Percentiles rank a stretch among this genome's conserved stretches.
phyloP scores from a whole-genome alignment of 1,140 invertebrate species.

The Magallana gigas region DNA sequence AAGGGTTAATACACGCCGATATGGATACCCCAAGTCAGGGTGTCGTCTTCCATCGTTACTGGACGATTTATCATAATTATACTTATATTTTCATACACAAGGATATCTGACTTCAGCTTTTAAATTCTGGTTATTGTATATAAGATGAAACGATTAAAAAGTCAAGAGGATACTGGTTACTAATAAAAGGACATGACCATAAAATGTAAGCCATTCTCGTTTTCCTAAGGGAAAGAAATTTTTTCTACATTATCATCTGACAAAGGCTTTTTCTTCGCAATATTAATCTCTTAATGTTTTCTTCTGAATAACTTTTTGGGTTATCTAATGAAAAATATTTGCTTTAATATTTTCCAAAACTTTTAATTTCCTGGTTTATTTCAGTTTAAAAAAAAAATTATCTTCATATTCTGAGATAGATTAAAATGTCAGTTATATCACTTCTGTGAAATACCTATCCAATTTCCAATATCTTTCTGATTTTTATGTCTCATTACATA shows the following conservation, averaged over 20 bases:
- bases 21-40: constrained; percentile 7
- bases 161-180: not conserved
- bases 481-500: constrained; percentile 11
- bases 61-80: constrained; percentile 22
- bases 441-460: constrained; percentile 14
- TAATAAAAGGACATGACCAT: no score
- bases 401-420: not conserved
- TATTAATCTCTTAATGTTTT: not conserved
- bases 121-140: not conserved
- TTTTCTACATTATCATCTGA: no score
- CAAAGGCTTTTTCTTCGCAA: no score
- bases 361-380: constrained; percentile 15
- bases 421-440: constrained; percentile 14
- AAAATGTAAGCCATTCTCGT: no score
- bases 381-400: constrained; percentile 6
- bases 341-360: not conserved
- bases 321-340: not conserved
- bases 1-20: not conserved
- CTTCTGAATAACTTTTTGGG: not conserved
- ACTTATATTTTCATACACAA: constrained; percentile 29
- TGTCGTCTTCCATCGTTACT: not conserved
- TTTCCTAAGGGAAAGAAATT: no score
- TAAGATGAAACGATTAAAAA: constrained; percentile 3
- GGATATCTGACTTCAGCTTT: not conserved
- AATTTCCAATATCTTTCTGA: constrained; percentile 16